Base-by-base conservation (phyloP, 2,888 invertebrate genomes). In the Philopedon plagiatum region DNA sequence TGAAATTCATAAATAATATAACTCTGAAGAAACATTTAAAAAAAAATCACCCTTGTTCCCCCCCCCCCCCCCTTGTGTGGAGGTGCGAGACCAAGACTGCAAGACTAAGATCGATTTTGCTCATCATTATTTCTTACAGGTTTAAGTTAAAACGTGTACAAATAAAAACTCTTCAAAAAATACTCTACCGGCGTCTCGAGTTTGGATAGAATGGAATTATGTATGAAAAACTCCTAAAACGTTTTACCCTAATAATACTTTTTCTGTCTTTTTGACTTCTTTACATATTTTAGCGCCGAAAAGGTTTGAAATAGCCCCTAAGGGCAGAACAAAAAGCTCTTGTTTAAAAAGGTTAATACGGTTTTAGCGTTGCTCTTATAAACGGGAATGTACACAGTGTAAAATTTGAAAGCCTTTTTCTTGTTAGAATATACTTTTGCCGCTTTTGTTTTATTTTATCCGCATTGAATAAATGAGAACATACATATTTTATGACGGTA, bases 261-360 rank as follows among this genome's bases (percentile, higher is more conserved):
- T 54, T 26, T 46, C 29, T 54, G 51, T 54, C 15, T 54, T 54
- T 29, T n/a, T 23, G 18, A 54, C 51, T 54, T 8, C 51, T 29
- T 54, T 29, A 54, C 51, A 54, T 29, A 54, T 54, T 54, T 54
- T 54, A 54, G 18, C 29, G 15, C 15, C 21, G 18, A 29, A 54
- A 54, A 54, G 29, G 29, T 54, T 54, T 29, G 18, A n/a, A 54
- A 54, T 54, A 32, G 29, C 29, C 15, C 51, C 29, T 29, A 15
- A 29, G 51, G 51, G 51, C 51, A 26, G 18, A 29, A 54, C 29
- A 54, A 54, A 54, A 54, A 15, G 29, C 51, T 18, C 51, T 29
- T 54, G 51, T 54, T 54, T 54, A 54, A 54, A 54, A 54, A 54
- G 51, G 51, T 54, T 54, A 54, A 54, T 54, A 54, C 51, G 29